Conservation (phyloP, 2,888 invertebrate species). For the Limnephilus marmoratus region DNA sequence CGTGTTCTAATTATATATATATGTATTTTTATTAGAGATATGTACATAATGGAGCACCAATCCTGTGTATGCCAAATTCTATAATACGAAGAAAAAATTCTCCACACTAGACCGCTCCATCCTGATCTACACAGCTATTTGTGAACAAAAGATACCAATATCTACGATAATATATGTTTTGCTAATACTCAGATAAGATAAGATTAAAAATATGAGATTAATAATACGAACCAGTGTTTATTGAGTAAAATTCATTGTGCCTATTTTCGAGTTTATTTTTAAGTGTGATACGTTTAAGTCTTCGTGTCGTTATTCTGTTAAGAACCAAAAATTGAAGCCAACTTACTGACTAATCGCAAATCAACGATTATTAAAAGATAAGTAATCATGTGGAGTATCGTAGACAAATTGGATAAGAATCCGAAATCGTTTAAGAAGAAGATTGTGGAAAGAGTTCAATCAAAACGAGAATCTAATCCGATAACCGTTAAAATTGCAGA, state of each 20-base stretch:
- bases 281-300: no score
- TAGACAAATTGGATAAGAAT: neutral
- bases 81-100: no score
- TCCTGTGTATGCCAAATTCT: no score
- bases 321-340: neutral
- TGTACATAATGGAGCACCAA: no score
- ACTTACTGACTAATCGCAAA: neutral
- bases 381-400: neutral
- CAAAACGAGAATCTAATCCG: neutral
- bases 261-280: no score
- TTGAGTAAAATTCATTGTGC: neutral
- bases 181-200: neutral
- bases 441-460: neutral
- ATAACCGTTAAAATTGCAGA: neutral
- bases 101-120: no score
- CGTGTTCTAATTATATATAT: no score
- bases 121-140: neutral
- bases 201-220: neutral
- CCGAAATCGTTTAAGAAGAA: neutral
- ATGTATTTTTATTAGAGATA: no score
- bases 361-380: neutral
- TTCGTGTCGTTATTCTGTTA: neutral
- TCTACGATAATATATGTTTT: neutral
- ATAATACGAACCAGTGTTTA: neutral
- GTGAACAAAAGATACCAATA: neutral